phyloP scores from a whole-genome alignment of 2,888 invertebrate species.

The Patella caerulea region DNA sequence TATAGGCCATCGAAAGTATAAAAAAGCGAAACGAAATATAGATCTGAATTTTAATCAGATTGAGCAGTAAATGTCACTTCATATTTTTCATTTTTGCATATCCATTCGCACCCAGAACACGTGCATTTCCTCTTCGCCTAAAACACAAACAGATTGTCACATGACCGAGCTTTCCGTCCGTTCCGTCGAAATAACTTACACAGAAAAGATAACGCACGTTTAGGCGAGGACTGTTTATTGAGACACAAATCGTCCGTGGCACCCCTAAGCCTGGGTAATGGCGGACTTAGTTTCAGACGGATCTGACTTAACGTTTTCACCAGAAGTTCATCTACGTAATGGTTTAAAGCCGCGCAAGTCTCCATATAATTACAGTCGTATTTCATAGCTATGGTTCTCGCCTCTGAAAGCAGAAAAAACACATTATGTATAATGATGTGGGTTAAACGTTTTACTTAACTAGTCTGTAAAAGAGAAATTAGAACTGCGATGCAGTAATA shows the following conservation, averaged over 20 bases:
- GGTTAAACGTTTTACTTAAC: not conserved
- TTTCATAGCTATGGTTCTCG: constrained; percentile 35
- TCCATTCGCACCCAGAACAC: no score
- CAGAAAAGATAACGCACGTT: constrained; percentile 11
- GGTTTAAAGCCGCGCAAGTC: constrained; percentile 94
- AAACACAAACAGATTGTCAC: constrained; percentile 22
- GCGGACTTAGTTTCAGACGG: constrained; percentile 77
- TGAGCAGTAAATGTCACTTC: no score
- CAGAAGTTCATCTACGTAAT: constrained; percentile 93
- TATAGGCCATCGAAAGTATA: no score
- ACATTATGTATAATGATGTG: not conserved
- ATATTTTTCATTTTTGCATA: no score
- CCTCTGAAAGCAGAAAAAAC: constrained; percentile 40
- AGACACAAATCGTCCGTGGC: not conserved
- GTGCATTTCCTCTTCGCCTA: not conserved
- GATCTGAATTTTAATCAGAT: no score
- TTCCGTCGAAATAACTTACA: constrained; percentile 21
- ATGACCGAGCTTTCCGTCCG: constrained; percentile 17
- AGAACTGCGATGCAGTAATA: no score
- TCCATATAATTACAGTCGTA: constrained; percentile 91
- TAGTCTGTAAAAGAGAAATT: no score
- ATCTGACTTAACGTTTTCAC: constrained; percentile 93
- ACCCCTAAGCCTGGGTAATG: not conserved
- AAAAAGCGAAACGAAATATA: no score
- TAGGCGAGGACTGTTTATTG: constrained; percentile 8